Evolutionary conservation across 2,113 vertebrate genomes (phyloP).

Genomic region (Tychaedon coryphoeus): DNA sequence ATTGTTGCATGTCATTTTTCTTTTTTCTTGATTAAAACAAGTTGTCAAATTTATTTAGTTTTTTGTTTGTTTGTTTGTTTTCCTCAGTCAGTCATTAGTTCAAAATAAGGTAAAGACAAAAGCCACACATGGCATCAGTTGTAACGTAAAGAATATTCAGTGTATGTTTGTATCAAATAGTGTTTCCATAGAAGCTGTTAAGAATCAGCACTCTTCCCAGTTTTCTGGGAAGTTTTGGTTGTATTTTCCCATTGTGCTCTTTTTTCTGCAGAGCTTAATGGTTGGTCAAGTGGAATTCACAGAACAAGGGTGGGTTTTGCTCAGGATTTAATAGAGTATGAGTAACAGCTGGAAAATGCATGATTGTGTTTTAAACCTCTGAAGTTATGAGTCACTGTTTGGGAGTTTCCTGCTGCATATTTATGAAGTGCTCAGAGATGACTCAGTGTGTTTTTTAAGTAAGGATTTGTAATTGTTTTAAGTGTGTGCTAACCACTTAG

Average conservation of each 20-base stretch:
- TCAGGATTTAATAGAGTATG: not conserved
- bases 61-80: not conserved
- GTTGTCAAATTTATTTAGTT: not conserved
- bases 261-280: not conserved
- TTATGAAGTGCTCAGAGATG: conserved; percentile 35
- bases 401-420: conserved; percentile 62
- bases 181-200: not conserved
- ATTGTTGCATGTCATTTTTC: not conserved
- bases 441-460: conserved; percentile 50
- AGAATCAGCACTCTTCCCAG: not conserved
- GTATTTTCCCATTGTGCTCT: not conserved
- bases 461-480: conserved; percentile 17
- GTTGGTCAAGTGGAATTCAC: not conserved
- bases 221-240: not conserved
- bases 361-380: conserved; percentile 15
- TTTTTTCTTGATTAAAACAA: not conserved
- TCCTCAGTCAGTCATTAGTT: rapidly evolving
- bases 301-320: not conserved
- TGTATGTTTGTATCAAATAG: not conserved
- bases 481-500: not conserved
- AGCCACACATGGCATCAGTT: not conserved
- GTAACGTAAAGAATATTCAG: not conserved
- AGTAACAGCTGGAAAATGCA: conserved; percentile 32
- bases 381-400: conserved; percentile 56
- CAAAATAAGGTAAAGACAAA: not conserved